These are phyloP conservation scores for Arctia plantaginis DNA, from an alignment of 2,888 invertebrate species.

Conservation along the genomic window DNA sequence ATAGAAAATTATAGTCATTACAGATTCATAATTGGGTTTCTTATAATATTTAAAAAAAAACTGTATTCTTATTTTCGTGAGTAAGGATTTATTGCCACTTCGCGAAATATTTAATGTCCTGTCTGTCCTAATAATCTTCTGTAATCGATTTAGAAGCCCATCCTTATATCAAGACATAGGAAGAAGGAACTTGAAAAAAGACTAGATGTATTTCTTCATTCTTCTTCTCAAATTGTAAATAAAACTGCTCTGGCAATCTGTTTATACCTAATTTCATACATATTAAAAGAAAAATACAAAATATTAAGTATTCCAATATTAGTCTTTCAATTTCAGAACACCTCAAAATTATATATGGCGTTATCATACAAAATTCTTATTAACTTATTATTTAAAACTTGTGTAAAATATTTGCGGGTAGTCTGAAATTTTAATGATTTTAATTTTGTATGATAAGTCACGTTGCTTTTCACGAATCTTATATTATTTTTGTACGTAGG, in stretches of 20 bases:
- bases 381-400: background rate
- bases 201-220: too few relatives aligned
- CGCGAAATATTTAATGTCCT: too few relatives aligned
- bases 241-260: background rate
- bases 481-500: slow-evolving; percentile 56
- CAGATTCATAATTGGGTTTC: too few relatives aligned
- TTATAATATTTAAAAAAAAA: too few relatives aligned
- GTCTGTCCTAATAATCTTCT: too few relatives aligned
- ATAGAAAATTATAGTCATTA: too few relatives aligned
- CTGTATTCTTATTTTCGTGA: too few relatives aligned
- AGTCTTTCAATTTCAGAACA: slow-evolving; percentile 1
- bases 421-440: slow-evolving; percentile 13
- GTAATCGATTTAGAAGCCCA: too few relatives aligned
- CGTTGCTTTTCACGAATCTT: slow-evolving; percentile 40
- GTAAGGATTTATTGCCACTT: too few relatives aligned
- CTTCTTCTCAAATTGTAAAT: background rate
- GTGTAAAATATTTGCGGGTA: slow-evolving; percentile 3
- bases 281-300: background rate
- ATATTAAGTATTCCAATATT: background rate
- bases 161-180: too few relatives aligned
- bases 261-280: background rate
- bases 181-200: too few relatives aligned
- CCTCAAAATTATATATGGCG: background rate
- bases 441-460: slow-evolving; percentile 32
- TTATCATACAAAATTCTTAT: slow-evolving; percentile 2